A percentile compares a stretch with the other conserved stretches of the same genome.
Conservation (phyloP, 2,797 vertebrate species). For the Peromyscus nudipes region DNA sequence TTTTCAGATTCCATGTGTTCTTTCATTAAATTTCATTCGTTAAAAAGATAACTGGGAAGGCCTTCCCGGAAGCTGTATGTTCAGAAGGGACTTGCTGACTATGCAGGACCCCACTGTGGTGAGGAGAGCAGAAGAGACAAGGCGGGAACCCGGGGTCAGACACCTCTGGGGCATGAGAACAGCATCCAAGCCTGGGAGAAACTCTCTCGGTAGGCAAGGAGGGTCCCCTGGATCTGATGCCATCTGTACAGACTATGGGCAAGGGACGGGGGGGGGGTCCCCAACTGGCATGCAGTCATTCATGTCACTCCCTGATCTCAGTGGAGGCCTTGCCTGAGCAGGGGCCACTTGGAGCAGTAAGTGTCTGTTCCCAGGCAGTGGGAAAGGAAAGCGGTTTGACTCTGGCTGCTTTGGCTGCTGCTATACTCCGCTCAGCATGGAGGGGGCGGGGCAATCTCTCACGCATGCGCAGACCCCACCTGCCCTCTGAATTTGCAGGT, state of each 20-base stretch:
- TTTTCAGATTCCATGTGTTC: not conserved
- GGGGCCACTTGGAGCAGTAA: not conserved
- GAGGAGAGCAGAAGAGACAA: not conserved
- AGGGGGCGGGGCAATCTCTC: no score
- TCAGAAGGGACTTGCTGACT: no score
- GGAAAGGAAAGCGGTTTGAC: not conserved
- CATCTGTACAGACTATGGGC: not conserved
- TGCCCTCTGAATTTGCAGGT: no score
- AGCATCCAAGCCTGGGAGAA: not conserved
- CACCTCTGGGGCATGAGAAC: no score
- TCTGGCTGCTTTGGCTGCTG: not conserved
- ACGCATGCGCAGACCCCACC: not conserved
- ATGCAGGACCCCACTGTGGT: no score
- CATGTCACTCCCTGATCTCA: not conserved
- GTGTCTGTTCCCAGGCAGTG: no score
- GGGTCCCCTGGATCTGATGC: not conserved
- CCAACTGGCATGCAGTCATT: not conserved
- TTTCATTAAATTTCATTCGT: not conserved
- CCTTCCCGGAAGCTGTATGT: not conserved
- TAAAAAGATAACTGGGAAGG: not conserved
- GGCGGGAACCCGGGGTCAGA: not conserved
- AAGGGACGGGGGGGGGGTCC: not conserved
- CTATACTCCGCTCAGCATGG: not conserved
- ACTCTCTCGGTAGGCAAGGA: no score
- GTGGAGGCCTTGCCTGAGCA: not conserved